A percentile compares a stretch with the other conserved stretches of the same genome.
Conservation (phyloP, 1,140 invertebrate genomes). For the Brachionus angularis region DNA sequence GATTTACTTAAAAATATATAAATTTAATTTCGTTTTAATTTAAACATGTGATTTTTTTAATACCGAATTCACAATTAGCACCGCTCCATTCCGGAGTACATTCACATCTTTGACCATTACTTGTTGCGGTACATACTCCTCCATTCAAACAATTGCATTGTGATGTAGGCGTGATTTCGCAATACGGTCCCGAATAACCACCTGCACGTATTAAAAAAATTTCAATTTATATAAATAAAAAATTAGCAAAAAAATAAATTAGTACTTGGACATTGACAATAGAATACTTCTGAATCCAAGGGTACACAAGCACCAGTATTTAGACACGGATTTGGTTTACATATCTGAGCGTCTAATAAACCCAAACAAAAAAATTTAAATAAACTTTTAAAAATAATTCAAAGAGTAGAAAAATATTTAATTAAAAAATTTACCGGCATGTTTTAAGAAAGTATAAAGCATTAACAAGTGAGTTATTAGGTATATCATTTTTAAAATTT, state of each 20-base stretch:
- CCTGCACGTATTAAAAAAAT: not conserved
- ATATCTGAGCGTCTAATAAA: no score
- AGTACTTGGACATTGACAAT: not conserved
- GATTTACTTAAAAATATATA: not conserved
- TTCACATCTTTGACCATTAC: not conserved
- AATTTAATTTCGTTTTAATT: not conserved
- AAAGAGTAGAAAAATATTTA: no score
- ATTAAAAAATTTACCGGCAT: no score
- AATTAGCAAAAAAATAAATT: not conserved
- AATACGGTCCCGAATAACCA: constrained; percentile 20
- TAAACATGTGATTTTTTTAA: not conserved
- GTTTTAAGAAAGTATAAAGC: no score
- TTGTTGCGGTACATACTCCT: constrained; percentile 17
- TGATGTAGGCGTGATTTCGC: not conserved
- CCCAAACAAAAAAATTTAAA: no score
- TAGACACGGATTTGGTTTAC: no score
- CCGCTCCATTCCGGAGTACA: not conserved
- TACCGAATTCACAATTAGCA: constrained; percentile 23
- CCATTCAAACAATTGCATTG: constrained; percentile 9
- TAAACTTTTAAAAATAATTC: no score
- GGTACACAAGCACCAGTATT: no score
- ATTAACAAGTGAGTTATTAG: no score
- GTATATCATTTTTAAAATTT: no score
- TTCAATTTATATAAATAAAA: not conserved
- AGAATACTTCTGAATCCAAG: no score